A percentile compares a stretch with the other conserved stretches of the same genome.
Evolutionary conservation across 1,140 invertebrate genomes (phyloP).

Genomic region (Thereuonema tuberculata): DNA sequence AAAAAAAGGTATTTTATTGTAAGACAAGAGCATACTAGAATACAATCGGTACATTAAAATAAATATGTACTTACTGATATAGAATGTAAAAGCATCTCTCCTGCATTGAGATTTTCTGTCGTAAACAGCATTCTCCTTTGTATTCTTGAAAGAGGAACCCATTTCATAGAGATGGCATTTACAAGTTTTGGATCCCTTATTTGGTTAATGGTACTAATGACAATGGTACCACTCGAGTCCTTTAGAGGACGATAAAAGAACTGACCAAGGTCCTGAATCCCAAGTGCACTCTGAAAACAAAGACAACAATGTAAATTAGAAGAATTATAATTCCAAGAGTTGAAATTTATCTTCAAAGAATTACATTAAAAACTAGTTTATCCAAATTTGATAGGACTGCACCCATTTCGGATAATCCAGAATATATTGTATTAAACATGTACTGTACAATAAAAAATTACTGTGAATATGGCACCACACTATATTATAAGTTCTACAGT

Average conservation of each 20-base stretch:
- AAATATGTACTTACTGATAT: constrained; percentile 41
- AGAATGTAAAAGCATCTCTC: constrained; percentile 65
- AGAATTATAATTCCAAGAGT: not conserved
- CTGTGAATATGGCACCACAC: too few relatives aligned
- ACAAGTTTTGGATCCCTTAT: constrained; percentile 60
- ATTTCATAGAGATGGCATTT: constrained; percentile 58
- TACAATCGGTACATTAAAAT: too few relatives aligned
- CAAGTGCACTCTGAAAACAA: constrained; percentile 51
- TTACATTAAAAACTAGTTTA: too few relatives aligned
- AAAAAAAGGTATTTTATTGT: too few relatives aligned
- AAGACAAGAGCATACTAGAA: too few relatives aligned
- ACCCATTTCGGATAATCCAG: too few relatives aligned
- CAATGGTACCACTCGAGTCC: constrained; percentile 76
- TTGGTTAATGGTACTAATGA: constrained; percentile 71
- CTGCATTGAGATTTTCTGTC: constrained; percentile 51
- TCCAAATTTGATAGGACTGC: too few relatives aligned
- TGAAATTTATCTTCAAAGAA: too few relatives aligned
- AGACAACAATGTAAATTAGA: constrained; percentile 3
- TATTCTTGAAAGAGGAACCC: constrained; percentile 69
- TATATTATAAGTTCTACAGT: too few relatives aligned
- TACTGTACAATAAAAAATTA: too few relatives aligned
- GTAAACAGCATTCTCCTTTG: constrained; percentile 28
- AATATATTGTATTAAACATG: too few relatives aligned
- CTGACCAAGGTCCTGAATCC: constrained; percentile 81
- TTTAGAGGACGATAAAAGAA: constrained; percentile 77